phyloP scores from a whole-genome alignment of 2,797 vertebrate genomes.

The Parauchenoglanis punctatus region DNA sequence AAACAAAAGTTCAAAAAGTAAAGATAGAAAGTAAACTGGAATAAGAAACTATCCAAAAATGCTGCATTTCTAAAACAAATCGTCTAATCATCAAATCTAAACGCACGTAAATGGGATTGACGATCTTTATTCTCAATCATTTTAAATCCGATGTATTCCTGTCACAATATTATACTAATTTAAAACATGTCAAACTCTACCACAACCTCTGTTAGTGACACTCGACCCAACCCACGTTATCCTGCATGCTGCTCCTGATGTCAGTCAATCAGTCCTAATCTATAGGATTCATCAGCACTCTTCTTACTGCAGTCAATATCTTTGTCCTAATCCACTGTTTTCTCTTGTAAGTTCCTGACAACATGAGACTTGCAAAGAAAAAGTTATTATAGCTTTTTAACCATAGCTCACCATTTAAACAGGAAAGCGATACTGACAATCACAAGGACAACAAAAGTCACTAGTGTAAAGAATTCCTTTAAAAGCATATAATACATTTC shows the following conservation, averaged over 20 bases:
- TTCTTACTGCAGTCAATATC: conserved; percentile 9
- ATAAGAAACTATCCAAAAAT: not conserved
- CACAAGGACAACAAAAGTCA: not conserved
- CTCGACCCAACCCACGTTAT: not conserved
- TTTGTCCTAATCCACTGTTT: conserved; percentile 11
- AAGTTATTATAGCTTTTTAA: not conserved
- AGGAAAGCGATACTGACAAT: not conserved
- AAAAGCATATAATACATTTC: not conserved
- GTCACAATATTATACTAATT: not conserved
- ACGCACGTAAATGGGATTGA: not conserved
- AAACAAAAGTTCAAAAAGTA: not conserved
- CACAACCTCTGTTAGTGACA: not conserved
- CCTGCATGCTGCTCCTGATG: not conserved
- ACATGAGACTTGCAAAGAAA: not conserved
- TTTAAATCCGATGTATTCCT: not conserved
- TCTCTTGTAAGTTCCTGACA: not conserved
- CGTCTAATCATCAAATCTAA: not conserved
- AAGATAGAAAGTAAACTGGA: not conserved
- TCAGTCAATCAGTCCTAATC: not conserved
- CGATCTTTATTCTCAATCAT: not conserved
- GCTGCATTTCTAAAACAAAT: not conserved
- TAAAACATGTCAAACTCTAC: not conserved
- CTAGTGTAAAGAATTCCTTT: not conserved
- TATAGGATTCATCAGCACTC: not conserved
- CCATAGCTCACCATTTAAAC: not conserved